Base-by-base conservation (phyloP, 2,113 vertebrate genomes). In the Galeopterus variegatus region DNA sequence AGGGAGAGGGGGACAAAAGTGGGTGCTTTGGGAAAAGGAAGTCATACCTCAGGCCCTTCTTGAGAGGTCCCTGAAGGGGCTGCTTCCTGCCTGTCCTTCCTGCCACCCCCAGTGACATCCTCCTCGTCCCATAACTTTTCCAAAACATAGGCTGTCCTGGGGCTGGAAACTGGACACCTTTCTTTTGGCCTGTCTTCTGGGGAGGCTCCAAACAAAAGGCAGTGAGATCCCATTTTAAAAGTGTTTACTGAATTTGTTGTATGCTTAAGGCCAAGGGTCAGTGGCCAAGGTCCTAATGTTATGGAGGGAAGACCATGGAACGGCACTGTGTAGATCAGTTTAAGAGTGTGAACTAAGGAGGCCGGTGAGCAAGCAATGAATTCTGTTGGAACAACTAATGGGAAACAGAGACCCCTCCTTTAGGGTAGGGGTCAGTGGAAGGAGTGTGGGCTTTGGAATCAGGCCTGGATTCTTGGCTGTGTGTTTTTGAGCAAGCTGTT, bases 231-330 rank as follows among this genome's bases (percentile, higher is more conserved):
- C 26, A 15, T 72, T 56, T 36, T 2, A 12, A 64, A 60, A 6
- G 54, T 58, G 13, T 45, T 69, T 92, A 12, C 67, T 87, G 70
- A 62, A 41, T 31, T 81, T 67, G 21, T 15, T 8, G 18, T 70
- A 5, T 14, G 14, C 50, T 26, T 2, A 48, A 80, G 31, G 33
- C 65, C 65, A 11, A 12, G 41, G 56, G 18, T 65, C 24, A 48
- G 60, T 67, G 3, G 3, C 52, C 23, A 50, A 12, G 6, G 41
- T 36, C 13, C 45, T 15, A 3, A 50, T 2, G 3, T 33, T 24
- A 0, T 0, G 1, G 52, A 36, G 50, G n/a, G 50, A 10, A 65
- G 60, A n/a, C 10, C 36, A 3, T 0, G 56, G 48, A 58, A 8
- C 19, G 45, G 23, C 33, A 6, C 31, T 1, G 1, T 21, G 2